Evolutionary conservation across 2,888 invertebrate species (phyloP), one percentile per base, ranked within the genome.

Genomic region (Muschampia plurimacula): DNA sequence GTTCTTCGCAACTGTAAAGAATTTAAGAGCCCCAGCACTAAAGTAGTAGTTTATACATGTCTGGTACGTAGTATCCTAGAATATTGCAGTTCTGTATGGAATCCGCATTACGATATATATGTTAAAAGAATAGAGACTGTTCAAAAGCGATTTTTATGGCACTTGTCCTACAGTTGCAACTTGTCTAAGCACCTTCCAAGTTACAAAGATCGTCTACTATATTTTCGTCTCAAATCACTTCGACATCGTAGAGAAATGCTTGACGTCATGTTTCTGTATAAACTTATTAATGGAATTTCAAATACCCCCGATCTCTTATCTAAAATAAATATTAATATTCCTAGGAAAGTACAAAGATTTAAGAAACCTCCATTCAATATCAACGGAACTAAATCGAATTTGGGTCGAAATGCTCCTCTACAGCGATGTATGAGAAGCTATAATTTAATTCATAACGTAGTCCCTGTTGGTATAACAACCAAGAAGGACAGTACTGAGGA

Each of bases 301-400:
- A 8, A 62, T n/a, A 5, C 13, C 1, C 49, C 49, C 9, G 49
- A 49, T n/a, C 49, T 49, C 2, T n/a, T 49, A 6, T 2, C 49
- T 5, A 49, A n/a, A 49, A n/a, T 49, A n/a, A 49, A 49, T 49
- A 49, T 62, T 41, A 39, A 6, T 39, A 41, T 62, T 15, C 62
- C 62, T 39, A 62, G 39, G 36, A 62, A 36, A n/a, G 12, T 62
- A n/a, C 62, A 62, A 62, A 36, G 62, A 62, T 8, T 39, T n/a
- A 62, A 39, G 13, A 62, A 41, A 39, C 39, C 39, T 5, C 62
- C 62, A 4, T 62, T 62, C 9, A 4, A 6, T n/a, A 39, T 41
- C 41, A 62, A 13, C n/a, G 7, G 2, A 39, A 6, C 15, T n/a
- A 62, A 41, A 15, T 5, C 62, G n/a, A 62, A 62, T 39, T 39